phyloP scores from a whole-genome alignment of 2,888 invertebrate genomes.

The Folsomia manolachei region DNA sequence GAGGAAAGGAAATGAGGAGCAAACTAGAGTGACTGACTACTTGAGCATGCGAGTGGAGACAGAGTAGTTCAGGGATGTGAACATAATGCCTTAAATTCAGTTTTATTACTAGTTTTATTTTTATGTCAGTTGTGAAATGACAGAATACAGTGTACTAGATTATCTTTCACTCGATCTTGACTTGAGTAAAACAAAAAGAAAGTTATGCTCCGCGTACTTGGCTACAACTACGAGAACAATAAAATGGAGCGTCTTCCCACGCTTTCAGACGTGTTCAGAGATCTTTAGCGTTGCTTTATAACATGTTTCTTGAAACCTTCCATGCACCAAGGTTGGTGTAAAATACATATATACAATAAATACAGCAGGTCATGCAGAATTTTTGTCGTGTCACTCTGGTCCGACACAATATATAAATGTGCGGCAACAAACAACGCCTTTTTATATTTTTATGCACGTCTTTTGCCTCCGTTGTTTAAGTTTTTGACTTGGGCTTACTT shows the following conservation, averaged over 20 bases:
- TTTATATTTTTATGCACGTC: too few relatives aligned
- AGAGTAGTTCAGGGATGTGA: background rate
- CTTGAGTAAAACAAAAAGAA: slow-evolving; percentile 3
- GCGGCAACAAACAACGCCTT: too few relatives aligned
- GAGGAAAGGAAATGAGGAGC: background rate
- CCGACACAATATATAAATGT: too few relatives aligned
- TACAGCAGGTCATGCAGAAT: too few relatives aligned
- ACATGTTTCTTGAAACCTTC: too few relatives aligned
- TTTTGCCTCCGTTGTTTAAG: too few relatives aligned
- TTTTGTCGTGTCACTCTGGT: too few relatives aligned
- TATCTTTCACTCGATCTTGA: slow-evolving; percentile 15
- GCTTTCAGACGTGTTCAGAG: background rate
- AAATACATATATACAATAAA: too few relatives aligned
- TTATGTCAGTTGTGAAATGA: slow-evolving; percentile 15
- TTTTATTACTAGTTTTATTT: slow-evolving; percentile 18
- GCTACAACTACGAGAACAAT: background rate
- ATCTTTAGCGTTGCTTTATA: too few relatives aligned
- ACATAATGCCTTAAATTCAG: slow-evolving; percentile 15
- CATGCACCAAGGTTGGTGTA: too few relatives aligned
- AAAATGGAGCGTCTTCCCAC: background rate
- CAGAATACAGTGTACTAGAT: slow-evolving; percentile 17
- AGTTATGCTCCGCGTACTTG: background rate
- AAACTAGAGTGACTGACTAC: background rate
- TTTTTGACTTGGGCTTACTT: too few relatives aligned
- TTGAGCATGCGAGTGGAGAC: background rate